Conservation (phyloP, 2,888 invertebrate genomes). For the Eupithecia vulgata region DNA sequence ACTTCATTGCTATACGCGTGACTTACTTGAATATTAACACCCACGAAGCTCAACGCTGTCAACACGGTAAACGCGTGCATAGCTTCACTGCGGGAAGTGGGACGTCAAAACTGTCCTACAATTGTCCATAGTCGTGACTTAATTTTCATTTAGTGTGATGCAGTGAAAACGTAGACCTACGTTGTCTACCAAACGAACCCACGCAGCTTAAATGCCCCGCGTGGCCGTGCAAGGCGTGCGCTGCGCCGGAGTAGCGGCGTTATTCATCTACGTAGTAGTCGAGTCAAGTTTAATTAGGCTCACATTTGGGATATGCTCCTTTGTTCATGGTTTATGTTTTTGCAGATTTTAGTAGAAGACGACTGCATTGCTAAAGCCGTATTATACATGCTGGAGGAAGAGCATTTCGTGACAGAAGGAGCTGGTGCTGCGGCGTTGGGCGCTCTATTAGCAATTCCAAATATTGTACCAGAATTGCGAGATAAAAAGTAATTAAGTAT, state of each 20-base stretch:
- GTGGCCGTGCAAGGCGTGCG: too few species aligned
- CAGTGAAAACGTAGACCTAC: too few species aligned
- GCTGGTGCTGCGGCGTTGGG: slow-evolving; percentile 93
- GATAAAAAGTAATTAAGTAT: slow-evolving; percentile 55
- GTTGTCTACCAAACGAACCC: too few species aligned
- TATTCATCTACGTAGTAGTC: not conserved
- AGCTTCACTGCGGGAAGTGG: too few species aligned
- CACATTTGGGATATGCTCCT: not conserved
- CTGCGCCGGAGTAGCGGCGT: not conserved
- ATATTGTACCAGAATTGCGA: slow-evolving; percentile 56
- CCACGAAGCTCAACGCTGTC: too few species aligned
- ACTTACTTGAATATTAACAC: too few species aligned
- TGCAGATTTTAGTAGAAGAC: slow-evolving; percentile 87
- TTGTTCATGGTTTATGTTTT: not conserved
- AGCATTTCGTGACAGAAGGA: slow-evolving; percentile 93
- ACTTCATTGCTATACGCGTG: too few species aligned
- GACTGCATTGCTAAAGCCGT: slow-evolving; percentile 90
- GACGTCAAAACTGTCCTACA: too few species aligned
- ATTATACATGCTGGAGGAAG: slow-evolving; percentile 88
- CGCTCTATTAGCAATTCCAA: slow-evolving; percentile 86
- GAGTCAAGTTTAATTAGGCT: not conserved
- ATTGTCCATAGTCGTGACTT: too few species aligned
- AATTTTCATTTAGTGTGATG: too few species aligned
- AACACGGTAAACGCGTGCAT: too few species aligned
- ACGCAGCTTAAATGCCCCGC: too few species aligned